phyloP scores from a whole-genome alignment of 2,888 invertebrate genomes.

The Nudaria mundana region DNA sequence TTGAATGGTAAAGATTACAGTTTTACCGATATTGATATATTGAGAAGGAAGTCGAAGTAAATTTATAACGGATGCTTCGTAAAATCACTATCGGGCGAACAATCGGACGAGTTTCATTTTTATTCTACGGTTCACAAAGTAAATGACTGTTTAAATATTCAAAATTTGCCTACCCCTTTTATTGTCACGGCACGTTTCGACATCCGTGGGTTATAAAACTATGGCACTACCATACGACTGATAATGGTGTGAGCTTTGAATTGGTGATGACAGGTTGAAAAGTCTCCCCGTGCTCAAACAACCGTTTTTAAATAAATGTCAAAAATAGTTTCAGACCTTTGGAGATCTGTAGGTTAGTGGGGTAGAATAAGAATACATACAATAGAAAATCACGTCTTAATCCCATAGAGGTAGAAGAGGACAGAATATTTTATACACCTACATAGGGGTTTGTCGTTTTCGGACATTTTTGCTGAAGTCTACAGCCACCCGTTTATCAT shows the following conservation, averaged over 20 bases:
- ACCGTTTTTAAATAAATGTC: too few relatives aligned
- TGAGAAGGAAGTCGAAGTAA: slow-evolving; percentile 26
- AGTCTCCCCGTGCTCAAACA: too few relatives aligned
- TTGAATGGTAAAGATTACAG: slow-evolving; percentile 38
- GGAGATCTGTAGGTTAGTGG: too few relatives aligned
- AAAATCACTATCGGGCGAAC: slow-evolving; percentile 47
- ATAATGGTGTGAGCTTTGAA: slow-evolving; percentile 12
- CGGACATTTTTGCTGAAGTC: too few relatives aligned
- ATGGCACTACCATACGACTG: slow-evolving; percentile 13
- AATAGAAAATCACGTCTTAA: too few relatives aligned
- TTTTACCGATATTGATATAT: slow-evolving; percentile 42
- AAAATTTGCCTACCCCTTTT: slow-evolving; percentile 66
- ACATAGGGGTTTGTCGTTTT: too few relatives aligned
- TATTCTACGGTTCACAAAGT: slow-evolving; percentile 43
- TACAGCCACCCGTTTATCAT: too few relatives aligned
- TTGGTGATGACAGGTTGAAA: too few relatives aligned
- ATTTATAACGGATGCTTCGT: slow-evolving; percentile 52
- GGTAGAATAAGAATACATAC: too few relatives aligned
- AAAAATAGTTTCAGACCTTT: too few relatives aligned
- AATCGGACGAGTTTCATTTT: slow-evolving; percentile 50
- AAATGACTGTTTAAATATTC: slow-evolving; percentile 61
- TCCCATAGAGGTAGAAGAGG: too few relatives aligned
- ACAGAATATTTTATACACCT: too few relatives aligned
- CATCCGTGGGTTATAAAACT: slow-evolving; percentile 40
- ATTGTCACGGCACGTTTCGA: slow-evolving; percentile 46